phyloP scores from a whole-genome alignment of 1,140 invertebrate genomes.

The Hycleus phaleratus region DNA sequence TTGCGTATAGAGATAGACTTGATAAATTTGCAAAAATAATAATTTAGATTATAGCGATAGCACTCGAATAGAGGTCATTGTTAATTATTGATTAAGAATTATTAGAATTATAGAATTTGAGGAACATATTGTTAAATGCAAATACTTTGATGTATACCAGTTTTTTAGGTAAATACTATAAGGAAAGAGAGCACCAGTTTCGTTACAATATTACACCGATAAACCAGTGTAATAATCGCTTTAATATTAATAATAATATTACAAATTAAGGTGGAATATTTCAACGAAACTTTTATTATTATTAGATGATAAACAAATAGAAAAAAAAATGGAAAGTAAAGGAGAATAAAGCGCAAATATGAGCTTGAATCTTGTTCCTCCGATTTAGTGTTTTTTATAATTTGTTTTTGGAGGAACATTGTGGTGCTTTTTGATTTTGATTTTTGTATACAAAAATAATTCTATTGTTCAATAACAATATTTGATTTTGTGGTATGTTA shows the following conservation, averaged over 20 bases:
- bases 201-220: neutral
- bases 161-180: neutral
- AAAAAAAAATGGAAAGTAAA: too few species aligned
- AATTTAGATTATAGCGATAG: constrained; percentile 21
- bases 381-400: constrained; percentile 1
- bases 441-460: neutral
- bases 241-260: neutral
- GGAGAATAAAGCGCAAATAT: constrained; percentile 4
- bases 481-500: constrained; percentile 22
- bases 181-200: constrained; percentile 11
- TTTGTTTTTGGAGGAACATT: constrained; percentile 6
- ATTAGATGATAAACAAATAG: too few species aligned
- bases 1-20: constrained; percentile 13
- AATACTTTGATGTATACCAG: constrained; percentile 13
- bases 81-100: constrained; percentile 39
- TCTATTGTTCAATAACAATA: constrained; percentile 19
- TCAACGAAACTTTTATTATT: too few species aligned
- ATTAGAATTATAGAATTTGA: constrained; percentile 11
- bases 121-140: constrained; percentile 27
- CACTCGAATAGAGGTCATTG: constrained; percentile 36
- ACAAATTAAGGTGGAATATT: too few species aligned
- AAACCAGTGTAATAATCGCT: neutral
- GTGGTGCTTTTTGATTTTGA: constrained; percentile 20
- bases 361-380: constrained; percentile 16
- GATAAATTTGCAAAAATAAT: constrained; percentile 14